A percentile compares a stretch with the other conserved stretches of the same genome.
Evolutionary conservation across 2,888 invertebrate species (phyloP).

Genomic region (Drosophila monieri): DNA sequence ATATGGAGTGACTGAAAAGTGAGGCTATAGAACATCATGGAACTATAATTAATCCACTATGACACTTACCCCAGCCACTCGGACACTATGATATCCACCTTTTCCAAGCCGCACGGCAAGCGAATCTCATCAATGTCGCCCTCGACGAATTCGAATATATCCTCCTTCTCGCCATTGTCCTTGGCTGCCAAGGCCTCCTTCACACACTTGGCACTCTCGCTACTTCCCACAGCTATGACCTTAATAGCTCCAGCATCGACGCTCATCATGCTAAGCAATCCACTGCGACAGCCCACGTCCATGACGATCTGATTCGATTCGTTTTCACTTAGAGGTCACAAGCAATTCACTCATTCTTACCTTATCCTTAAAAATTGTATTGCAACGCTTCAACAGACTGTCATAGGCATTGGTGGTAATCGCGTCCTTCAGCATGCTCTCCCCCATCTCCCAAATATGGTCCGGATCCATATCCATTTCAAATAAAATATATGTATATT

Average conservation of each 20-base stretch:
- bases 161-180: constrained; percentile 19
- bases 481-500: neutral
- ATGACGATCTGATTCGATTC: constrained; percentile 46
- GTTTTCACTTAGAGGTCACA: neutral
- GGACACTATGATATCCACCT: constrained; percentile 60
- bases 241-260: constrained; percentile 52
- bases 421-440: constrained; percentile 40
- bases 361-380: constrained; percentile 52
- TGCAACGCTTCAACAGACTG: constrained; percentile 31
- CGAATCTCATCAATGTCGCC: constrained; percentile 35
- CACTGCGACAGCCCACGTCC: constrained; percentile 65
- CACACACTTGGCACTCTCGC: constrained; percentile 31
- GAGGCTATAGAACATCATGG: neutral
- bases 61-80: constrained; percentile 60
- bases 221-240: constrained; percentile 55
- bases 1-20: constrained; percentile 42
- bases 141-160: constrained; percentile 35
- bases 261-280: constrained; percentile 50
- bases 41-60: neutral
- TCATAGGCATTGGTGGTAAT: constrained; percentile 42
- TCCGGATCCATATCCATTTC: neutral
- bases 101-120: constrained; percentile 46
- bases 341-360: constrained; percentile 14
- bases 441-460: constrained; percentile 16
- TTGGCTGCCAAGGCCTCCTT: neutral